Base-by-base conservation (phyloP, 2,888 invertebrate genomes). In the Clitarchus hookeri region DNA sequence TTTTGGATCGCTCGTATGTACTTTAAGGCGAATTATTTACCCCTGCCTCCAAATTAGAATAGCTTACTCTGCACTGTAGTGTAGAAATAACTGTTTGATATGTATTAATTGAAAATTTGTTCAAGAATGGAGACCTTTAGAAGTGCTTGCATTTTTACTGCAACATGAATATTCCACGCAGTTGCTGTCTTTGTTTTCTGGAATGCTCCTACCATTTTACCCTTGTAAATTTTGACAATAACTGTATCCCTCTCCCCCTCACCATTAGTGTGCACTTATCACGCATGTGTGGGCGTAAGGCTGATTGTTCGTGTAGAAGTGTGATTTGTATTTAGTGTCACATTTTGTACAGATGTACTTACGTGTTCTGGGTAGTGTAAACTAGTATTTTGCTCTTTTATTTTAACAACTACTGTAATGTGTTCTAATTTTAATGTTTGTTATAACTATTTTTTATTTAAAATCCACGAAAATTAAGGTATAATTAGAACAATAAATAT, bases 1-100 rank as follows among this genome's bases (percentile, higher is more conserved):
- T 93, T 90, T 92, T 95, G 94, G 96, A 96, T 93, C 94, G 96
- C 95, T 94, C 96, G 95, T 96, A 96, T 94, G 96, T 96, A 96
- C 93, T 92, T 91, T 91, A 65, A 65, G 65, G 65, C 65, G 65
- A n/a, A n/a, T 65, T 65, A 3, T 65, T 65, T 44, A 79, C 78
- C 90, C 91, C 91, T 65, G 11, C 92, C 90, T 92, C 90, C 91
- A 91, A 90, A 89, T 89, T 88, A 89, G 87, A 88, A 88, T 87
- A 89, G 65, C 8, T 65, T 23, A 65, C 19, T 65, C 65, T 23
- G 65, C 65, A 65, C 65, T 65, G 65, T 65, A 65, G 65, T 65
- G 8, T 65, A n/a, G 12, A 65, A 65, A 65, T 65, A n/a, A 65
- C 65, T 65, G 48, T 48, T 8, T 8, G 16, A 6, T n/a, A 65